These are phyloP conservation scores for Poeciliopsis turneri DNA, from an alignment of 2,797 vertebrate species.

Conservation along the genomic window DNA sequence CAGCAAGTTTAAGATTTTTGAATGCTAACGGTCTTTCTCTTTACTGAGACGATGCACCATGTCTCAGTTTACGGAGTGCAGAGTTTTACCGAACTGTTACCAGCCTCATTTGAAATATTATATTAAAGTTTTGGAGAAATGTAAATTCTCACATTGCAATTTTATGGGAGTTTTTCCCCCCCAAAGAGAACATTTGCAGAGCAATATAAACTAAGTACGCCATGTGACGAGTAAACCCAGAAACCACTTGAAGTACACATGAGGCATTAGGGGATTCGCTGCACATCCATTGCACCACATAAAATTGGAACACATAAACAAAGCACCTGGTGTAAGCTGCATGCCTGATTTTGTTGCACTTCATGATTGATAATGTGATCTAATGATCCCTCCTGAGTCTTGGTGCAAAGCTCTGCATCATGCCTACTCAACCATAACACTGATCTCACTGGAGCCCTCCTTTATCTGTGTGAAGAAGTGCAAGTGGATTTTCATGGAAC, in stretches of 20 bases:
- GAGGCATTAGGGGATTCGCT: constrained; percentile 28
- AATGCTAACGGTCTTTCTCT: constrained; percentile 19
- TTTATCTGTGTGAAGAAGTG: constrained; percentile 28
- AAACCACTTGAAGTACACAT: neutral
- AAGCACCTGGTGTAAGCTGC: constrained; percentile 5
- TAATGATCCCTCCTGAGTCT: constrained; percentile 73
- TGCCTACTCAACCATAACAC: constrained; percentile 74
- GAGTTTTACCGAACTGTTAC: constrained; percentile 19
- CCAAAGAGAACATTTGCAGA: neutral
- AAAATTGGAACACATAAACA: constrained; percentile 17
- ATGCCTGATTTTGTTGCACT: constrained; percentile 50
- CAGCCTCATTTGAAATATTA: neutral
- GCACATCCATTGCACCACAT: constrained; percentile 25
- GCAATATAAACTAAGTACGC: neutral
- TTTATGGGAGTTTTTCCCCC: neutral
- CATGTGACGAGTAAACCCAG: neutral
- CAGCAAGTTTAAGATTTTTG: constrained; percentile 36
- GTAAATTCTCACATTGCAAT: neutral
- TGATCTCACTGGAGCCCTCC: constrained; percentile 55
- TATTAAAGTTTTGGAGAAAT: neutral
- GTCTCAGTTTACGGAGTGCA: neutral
- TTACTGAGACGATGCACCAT: neutral
- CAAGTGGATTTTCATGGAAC: constrained; percentile 26
- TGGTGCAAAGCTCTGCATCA: constrained; percentile 55
- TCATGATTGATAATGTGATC: constrained; percentile 81